A percentile compares a stretch with the other conserved stretches of the same genome.
These are phyloP conservation scores for Eupithecia vulgata DNA, from an alignment of 2,888 invertebrate genomes.

Conservation along the genomic window DNA sequence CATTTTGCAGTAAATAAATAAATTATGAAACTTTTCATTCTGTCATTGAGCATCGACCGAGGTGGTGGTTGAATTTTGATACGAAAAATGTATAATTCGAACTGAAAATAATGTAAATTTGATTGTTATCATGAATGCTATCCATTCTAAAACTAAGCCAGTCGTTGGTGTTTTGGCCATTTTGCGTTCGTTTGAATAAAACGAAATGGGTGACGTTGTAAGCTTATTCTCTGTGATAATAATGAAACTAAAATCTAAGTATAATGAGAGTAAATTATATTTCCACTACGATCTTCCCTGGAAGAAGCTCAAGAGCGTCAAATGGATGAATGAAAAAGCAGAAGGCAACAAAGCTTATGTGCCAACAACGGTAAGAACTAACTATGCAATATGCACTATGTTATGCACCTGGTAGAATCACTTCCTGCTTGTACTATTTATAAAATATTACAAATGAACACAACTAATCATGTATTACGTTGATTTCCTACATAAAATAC, in stretches of 20 bases:
- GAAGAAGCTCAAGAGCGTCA: slow-evolving; percentile 79
- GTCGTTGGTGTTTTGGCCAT: slow-evolving; percentile 73
- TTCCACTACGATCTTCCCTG: slow-evolving; percentile 76
- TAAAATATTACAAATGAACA: slow-evolving; percentile 2
- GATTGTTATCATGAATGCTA: slow-evolving; percentile 67
- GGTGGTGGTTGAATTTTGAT: slow-evolving; percentile 51
- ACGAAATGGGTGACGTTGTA: slow-evolving; percentile 79
- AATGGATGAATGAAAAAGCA: slow-evolving; percentile 93
- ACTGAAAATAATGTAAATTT: slow-evolving; percentile 69
- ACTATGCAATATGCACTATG: slow-evolving; percentile 3
- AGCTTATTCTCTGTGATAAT: slow-evolving; percentile 82
- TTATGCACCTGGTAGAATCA: not conserved
- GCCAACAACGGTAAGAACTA: slow-evolving; percentile 87
- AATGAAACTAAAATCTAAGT: slow-evolving; percentile 82
- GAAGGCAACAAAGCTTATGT: slow-evolving; percentile 90
- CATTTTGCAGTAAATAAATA: not conserved
- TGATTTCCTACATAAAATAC: not conserved
- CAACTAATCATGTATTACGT: not conserved
- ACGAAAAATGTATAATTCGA: slow-evolving; percentile 47
- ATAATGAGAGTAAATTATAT: slow-evolving; percentile 77
- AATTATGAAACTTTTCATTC: slow-evolving; percentile 42
- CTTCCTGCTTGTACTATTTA: slow-evolving; percentile 11
- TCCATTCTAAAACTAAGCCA: slow-evolving; percentile 58
- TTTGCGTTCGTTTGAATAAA: slow-evolving; percentile 54
- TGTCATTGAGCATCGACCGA: slow-evolving; percentile 58